A percentile compares a stretch with the other conserved stretches of the same genome.
These are phyloP conservation scores for Heterotilapia buettikoferi DNA, from an alignment of 2,113 vertebrate species.

Conservation along the genomic window DNA sequence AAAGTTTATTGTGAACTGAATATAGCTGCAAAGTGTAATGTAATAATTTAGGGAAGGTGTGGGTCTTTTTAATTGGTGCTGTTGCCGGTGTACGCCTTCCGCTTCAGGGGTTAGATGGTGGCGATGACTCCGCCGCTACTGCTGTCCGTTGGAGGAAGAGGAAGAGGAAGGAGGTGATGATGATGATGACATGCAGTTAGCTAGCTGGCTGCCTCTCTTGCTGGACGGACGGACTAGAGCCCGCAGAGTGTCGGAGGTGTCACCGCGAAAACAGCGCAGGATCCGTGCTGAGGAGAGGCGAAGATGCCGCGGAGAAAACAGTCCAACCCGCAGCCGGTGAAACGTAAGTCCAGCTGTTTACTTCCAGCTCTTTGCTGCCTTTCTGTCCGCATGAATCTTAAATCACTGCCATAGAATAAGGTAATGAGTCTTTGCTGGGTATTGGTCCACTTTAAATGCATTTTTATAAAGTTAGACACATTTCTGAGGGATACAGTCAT, in stretches of 20 bases:
- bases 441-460: not conserved
- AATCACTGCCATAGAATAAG: not conserved
- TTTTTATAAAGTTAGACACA: not conserved
- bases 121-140: constrained; percentile 11
- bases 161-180: constrained; percentile 47
- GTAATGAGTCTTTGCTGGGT: not conserved
- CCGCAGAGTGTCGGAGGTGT: not conserved
- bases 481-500: not conserved
- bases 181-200: constrained; percentile 36
- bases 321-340: constrained; percentile 88
- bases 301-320: constrained; percentile 92
- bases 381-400: not conserved
- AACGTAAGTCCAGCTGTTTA: constrained; percentile 66
- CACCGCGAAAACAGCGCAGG: constrained; percentile 7
- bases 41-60: not conserved
- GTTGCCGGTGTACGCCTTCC: not conserved
- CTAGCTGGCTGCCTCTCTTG: constrained; percentile 21
- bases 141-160: constrained; percentile 40
- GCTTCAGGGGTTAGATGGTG: not conserved
- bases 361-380: not conserved
- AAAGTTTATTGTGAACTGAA: not conserved
- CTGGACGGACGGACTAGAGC: constrained; percentile 13
- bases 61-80: not conserved
- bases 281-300: not conserved
- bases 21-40: not conserved